Conservation (phyloP, 37 sponge, comb jelly and placozoan species). For the Diacarnus erythraeanus region DNA sequence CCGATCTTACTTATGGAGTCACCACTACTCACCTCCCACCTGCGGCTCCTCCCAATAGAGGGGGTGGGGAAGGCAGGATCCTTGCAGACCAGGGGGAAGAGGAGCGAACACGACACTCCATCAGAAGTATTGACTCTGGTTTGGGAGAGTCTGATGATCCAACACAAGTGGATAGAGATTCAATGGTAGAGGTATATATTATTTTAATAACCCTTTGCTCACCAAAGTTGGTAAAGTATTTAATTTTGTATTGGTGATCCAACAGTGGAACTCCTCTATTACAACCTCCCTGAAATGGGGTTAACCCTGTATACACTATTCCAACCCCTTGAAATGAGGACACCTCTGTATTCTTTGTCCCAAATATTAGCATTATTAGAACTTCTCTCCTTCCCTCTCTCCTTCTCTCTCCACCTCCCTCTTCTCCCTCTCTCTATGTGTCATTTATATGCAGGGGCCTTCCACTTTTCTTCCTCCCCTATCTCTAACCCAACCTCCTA, state of each 20-base stretch:
- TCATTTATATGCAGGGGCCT: not conserved
- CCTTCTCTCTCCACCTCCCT: too few species aligned
- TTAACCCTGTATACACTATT: too few species aligned
- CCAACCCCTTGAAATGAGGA: too few species aligned
- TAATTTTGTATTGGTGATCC: too few species aligned
- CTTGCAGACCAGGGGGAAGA: not conserved
- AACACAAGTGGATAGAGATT: not conserved
- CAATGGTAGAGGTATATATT: not conserved
- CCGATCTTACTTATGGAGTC: too few species aligned
- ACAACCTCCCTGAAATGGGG: too few species aligned
- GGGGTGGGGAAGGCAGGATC: not conserved
- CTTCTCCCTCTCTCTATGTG: too few species aligned
- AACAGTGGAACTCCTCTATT: too few species aligned
- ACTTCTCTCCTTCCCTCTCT: too few species aligned
- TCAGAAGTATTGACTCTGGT: conserved; percentile 35
- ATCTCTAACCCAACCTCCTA: not conserved
- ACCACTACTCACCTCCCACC: not conserved
- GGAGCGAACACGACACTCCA: conserved; percentile 8
- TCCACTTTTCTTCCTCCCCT: not conserved
- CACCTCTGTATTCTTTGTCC: too few species aligned
- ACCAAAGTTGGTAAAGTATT: too few species aligned
- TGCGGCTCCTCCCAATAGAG: not conserved
- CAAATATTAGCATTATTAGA: too few species aligned
- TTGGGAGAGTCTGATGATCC: conserved; percentile 36
- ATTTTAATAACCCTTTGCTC: not conserved